A percentile compares a stretch with the other conserved stretches of the same genome.
phyloP scores from a whole-genome alignment of 2,113 vertebrate species.

The Oxyruncus cristatus region DNA sequence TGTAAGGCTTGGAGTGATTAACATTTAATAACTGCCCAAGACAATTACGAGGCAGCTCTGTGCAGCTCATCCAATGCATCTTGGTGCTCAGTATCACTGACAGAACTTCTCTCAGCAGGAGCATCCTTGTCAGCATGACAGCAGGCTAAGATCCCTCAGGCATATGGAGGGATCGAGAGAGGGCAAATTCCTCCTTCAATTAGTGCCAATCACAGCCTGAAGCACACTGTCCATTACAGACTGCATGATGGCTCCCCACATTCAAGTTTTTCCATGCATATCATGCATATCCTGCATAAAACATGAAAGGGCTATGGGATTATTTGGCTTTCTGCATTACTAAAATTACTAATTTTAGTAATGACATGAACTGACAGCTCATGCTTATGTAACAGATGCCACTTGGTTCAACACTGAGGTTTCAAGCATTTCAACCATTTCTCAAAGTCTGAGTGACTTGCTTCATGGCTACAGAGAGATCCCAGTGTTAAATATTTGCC shows the following conservation, averaged over 20 bases:
- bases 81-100: neutral
- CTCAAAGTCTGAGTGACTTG: neutral
- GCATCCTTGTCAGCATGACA: conserved; percentile 11
- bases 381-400: conserved; percentile 23
- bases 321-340: neutral
- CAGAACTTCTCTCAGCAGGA: conserved; percentile 26
- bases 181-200: conserved; percentile 40
- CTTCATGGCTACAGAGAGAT: neutral
- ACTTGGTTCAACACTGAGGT: neutral
- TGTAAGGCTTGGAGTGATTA: conserved; percentile 15
- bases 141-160: neutral
- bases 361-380: conserved; percentile 30
- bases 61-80: neutral
- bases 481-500: neutral
- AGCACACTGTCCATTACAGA: neutral
- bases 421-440: neutral
- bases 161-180: neutral
- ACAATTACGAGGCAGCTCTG: neutral
- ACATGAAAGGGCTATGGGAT: neutral
- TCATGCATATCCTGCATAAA: conserved; percentile 31
- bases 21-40: conserved; percentile 2
- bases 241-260: neutral
- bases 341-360: neutral
- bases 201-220: conserved; percentile 39
- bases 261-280: neutral